Conservation (phyloP, 2,113 vertebrate genomes). For the Spheniscus mendiculus region DNA sequence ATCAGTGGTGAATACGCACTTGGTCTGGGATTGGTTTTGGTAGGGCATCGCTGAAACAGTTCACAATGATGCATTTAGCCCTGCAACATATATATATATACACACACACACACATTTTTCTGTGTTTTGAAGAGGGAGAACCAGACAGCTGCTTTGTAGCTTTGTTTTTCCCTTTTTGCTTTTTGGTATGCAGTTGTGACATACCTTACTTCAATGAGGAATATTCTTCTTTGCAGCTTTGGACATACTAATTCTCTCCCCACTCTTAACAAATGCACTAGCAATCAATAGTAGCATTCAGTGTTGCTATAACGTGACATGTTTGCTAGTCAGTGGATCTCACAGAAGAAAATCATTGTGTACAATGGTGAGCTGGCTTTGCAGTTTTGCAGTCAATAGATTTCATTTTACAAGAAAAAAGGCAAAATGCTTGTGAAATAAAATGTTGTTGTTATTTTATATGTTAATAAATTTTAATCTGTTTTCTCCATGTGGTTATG, state of each 20-base stretch:
- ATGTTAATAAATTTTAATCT: neutral
- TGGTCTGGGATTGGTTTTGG: neutral
- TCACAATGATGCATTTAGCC: neutral
- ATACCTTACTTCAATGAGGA: neutral
- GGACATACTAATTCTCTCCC: neutral
- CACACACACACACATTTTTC: too few relatives aligned
- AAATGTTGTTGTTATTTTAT: neutral
- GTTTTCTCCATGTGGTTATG: neutral
- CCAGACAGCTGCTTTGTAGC: neutral
- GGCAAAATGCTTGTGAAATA: constrained; percentile 52
- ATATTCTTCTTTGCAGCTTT: neutral
- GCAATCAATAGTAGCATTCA: neutral
- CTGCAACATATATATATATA: neutral
- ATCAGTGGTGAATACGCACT: neutral
- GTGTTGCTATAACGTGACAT: neutral
- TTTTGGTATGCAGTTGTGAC: neutral
- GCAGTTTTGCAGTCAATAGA: neutral
- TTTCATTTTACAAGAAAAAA: neutral
- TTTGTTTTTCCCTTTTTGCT: neutral
- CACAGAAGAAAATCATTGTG: too few relatives aligned
- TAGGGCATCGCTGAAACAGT: neutral
- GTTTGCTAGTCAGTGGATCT: neutral
- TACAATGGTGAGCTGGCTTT: neutral
- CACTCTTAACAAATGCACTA: neutral
- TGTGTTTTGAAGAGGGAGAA: neutral